Conservation (phyloP, 2,888 invertebrate species). For the Caenorhabditis sp. region DNA sequence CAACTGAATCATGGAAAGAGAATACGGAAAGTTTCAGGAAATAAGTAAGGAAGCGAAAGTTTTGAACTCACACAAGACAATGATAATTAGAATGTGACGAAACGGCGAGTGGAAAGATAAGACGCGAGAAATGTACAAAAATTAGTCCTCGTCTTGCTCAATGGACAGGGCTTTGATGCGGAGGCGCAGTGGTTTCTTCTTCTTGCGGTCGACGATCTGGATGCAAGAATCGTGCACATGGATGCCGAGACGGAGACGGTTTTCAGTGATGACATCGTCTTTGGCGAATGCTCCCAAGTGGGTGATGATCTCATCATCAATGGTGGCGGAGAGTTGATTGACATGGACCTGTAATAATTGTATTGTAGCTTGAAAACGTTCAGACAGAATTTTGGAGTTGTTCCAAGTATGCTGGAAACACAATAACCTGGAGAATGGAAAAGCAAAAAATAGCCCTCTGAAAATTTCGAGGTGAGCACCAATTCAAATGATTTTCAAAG, state of each 20-base stretch:
- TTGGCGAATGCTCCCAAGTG: constrained; percentile 76
- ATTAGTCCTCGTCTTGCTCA: constrained; percentile 73
- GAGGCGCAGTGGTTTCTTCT: constrained; percentile 73
- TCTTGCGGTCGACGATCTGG: constrained; percentile 73
- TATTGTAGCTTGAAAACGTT: neutral
- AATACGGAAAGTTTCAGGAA: neutral
- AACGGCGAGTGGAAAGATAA: neutral
- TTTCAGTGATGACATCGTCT: constrained; percentile 72
- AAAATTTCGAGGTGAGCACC: too few species aligned
- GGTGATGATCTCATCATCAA: constrained; percentile 76
- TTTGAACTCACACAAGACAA: constrained; percentile 13
- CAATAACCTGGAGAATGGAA: too few species aligned
- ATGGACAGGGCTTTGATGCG: constrained; percentile 67
- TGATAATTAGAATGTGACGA: constrained; percentile 17
- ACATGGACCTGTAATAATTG: constrained; percentile 60
- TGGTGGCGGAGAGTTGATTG: constrained; percentile 54
- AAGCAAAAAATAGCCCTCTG: too few species aligned
- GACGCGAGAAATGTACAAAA: neutral
- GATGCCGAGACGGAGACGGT: constrained; percentile 68
- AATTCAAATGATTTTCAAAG: too few species aligned
- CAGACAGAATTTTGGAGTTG: neutral
- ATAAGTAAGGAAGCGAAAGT: constrained; percentile 16
- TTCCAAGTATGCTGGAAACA: too few species aligned
- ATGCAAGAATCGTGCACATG: constrained; percentile 71
- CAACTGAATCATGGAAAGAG: constrained; percentile 44